Evolutionary conservation across 2,888 invertebrate species (phyloP), one percentile per base, ranked within the genome.

Genomic region (Cheilosia vulpina): DNA sequence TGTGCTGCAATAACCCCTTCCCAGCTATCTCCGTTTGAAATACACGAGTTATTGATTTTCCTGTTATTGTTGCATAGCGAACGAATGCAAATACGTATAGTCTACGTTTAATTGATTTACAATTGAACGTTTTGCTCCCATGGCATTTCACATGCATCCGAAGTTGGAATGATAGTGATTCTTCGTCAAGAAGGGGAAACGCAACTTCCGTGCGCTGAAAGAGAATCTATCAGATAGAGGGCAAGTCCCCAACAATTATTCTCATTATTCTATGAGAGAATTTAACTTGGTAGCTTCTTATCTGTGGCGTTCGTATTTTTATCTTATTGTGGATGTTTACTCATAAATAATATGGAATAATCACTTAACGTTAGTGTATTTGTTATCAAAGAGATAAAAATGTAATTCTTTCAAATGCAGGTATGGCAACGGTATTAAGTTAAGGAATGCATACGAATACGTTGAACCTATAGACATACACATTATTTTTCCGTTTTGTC

Each of bases 21-120:
- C 24, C 15, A 24, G 11, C 60, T 55, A 47, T 19, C 60, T 43
- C 41, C 27, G 41, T 53, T 50, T n/a, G 45, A 68, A 53, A 65
- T 68, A 68, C 38, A 31, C 24, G 34, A 72, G 43, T 72, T 83
- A 78, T 78, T 83, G 78, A 78, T 78, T 83, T 72, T 78, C 27
- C 78, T 62, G 38, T 78, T 66, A 71, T 66, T 66, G 27, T 27
- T 21, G 55, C 53, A 57, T 68, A 43, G 69, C 55, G 24, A 60
- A 62, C 50, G 50, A 82, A 55, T 72, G 82, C 72, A 66, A 72
- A 77, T 72, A 13, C 13, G 13, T 13, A 31, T 31, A 38, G 47
- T 47, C 9, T 17, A 47, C 52, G 43, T 55, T 66, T 53, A 78
- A 55, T 66, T 71, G 65, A 77, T 71, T 71, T 57, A 53, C 52